phyloP scores from a whole-genome alignment of 2,797 vertebrate genomes.

The Benthosema pterotum region DNA sequence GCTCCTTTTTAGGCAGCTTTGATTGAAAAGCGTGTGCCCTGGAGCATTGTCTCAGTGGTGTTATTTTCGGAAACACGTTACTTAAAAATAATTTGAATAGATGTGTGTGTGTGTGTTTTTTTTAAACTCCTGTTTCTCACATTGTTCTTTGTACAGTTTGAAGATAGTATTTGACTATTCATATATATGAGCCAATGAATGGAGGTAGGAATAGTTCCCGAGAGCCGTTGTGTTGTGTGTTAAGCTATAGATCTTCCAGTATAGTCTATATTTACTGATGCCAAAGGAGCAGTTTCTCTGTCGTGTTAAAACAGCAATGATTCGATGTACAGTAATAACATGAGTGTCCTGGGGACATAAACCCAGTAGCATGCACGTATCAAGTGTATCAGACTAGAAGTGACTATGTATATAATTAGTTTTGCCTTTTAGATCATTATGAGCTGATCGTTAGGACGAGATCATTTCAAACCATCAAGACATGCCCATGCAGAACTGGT shows the following conservation, averaged over 20 bases:
- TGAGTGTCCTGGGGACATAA: background rate
- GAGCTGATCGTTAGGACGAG: slow-evolving; percentile 54
- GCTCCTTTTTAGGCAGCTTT: background rate
- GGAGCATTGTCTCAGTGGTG: slow-evolving; percentile 29
- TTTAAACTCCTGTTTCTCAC: background rate
- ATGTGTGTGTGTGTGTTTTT: too few species aligned
- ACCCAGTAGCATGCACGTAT: background rate
- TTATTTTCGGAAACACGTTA: slow-evolving; percentile 30
- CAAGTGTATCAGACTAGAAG: slow-evolving; percentile 1
- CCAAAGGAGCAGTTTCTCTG: background rate
- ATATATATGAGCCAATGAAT: too few species aligned
- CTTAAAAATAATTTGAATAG: slow-evolving; percentile 6
- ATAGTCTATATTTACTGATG: too few species aligned
- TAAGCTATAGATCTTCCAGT: too few species aligned
- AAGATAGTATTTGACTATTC: too few species aligned
- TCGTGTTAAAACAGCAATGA: background rate
- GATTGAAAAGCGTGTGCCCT: slow-evolving; percentile 23
- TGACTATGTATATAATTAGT: slow-evolving; percentile 28
- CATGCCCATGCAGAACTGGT: slow-evolving; percentile 39
- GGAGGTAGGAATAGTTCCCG: too few species aligned
- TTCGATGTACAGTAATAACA: background rate
- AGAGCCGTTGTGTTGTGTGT: too few species aligned
- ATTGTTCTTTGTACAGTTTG: slow-evolving; percentile 2
- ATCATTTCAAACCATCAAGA: slow-evolving; percentile 52
- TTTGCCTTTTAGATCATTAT: slow-evolving; percentile 50